These are phyloP conservation scores for Chrosomus eos DNA, from an alignment of 2,797 vertebrate species.

Conservation along the genomic window DNA sequence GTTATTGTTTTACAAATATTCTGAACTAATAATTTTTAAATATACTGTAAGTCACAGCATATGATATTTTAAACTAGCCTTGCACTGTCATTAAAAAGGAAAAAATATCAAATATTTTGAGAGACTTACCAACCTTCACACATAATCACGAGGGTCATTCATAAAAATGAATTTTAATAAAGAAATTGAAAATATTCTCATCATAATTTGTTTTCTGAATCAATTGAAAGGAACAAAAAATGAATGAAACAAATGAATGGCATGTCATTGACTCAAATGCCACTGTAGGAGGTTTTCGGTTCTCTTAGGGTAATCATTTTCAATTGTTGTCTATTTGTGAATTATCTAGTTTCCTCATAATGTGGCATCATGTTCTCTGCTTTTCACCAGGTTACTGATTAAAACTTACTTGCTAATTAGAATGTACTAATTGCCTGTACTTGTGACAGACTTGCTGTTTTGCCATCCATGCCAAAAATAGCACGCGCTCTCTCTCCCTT, in stretches of 20 bases:
- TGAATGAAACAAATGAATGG: too few relatives aligned
- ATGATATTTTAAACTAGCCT: not conserved
- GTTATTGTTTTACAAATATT: not conserved
- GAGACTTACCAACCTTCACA: not conserved
- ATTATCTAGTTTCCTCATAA: constrained; percentile 30
- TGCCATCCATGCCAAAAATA: constrained; percentile 68
- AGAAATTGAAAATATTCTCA: not conserved
- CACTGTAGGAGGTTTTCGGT: not conserved
- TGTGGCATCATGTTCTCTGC: constrained; percentile 51
- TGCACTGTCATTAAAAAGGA: not conserved
- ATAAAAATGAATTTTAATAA: not conserved
- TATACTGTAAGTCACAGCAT: not conserved
- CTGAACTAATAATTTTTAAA: not conserved
- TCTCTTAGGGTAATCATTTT: not conserved
- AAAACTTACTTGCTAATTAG: constrained; percentile 75
- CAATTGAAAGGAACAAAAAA: not conserved
- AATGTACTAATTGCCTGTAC: constrained; percentile 73
- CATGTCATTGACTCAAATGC: not conserved
- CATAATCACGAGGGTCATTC: not conserved
- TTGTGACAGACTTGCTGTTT: constrained; percentile 67
- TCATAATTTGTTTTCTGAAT: not conserved
- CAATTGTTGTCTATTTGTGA: constrained; percentile 7
- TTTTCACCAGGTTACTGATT: constrained; percentile 66
- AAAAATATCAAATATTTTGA: not conserved
- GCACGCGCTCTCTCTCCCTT: constrained; percentile 65